Evolutionary conservation across 2,113 vertebrate genomes (phyloP).

Genomic region (Mus spicilegus): DNA sequence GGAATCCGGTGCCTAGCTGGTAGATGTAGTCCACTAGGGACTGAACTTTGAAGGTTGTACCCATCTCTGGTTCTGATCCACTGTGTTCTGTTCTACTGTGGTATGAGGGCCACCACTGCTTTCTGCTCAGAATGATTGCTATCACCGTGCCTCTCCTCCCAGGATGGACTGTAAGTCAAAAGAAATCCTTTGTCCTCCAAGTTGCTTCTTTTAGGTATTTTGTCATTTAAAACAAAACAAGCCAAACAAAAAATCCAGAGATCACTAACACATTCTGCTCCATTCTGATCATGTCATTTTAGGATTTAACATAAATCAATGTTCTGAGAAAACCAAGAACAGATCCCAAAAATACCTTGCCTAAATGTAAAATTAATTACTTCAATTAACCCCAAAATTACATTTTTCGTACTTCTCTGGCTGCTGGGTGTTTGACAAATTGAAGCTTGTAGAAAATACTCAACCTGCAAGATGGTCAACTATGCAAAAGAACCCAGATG

Average conservation of each 20-base stretch:
- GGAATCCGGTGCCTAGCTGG: background rate
- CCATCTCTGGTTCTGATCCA: background rate
- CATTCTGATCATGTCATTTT: background rate
- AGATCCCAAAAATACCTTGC: background rate
- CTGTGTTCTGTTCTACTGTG: background rate
- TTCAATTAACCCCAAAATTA: background rate
- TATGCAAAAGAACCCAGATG: background rate
- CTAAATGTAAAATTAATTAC: background rate
- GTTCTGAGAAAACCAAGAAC: background rate
- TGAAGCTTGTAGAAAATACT: background rate
- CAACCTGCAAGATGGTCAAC: background rate
- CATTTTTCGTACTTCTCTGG: background rate
- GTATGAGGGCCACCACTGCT: background rate
- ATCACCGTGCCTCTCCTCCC: background rate
- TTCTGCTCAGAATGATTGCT: background rate
- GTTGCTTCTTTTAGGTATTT: background rate
- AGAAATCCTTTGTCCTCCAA: background rate
- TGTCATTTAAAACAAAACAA: background rate
- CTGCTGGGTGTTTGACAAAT: background rate
- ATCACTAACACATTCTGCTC: background rate
- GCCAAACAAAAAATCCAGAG: background rate
- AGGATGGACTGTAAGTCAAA: no score
- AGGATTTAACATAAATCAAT: background rate
- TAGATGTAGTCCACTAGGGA: background rate
- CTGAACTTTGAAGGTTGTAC: background rate